A percentile compares a stretch with the other conserved stretches of the same genome.
Evolutionary conservation across 2,113 vertebrate genomes (phyloP).

Genomic region (cat (Felis catus)): DNA sequence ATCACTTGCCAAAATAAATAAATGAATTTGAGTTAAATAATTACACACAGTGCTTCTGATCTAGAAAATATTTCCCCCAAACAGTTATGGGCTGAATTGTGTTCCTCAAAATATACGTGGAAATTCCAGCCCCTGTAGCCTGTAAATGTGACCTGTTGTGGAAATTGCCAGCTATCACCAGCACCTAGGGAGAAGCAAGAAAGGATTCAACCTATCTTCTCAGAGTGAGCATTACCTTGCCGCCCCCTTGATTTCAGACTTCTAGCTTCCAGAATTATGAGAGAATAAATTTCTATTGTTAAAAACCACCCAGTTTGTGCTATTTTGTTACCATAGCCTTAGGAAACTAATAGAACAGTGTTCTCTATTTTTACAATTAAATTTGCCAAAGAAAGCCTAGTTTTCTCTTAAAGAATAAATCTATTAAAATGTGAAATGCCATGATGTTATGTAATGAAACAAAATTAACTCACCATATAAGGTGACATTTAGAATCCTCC

Average conservation of each 20-base stretch:
- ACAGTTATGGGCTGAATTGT: not conserved
- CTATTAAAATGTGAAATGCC: conserved; percentile 28
- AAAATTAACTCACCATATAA: conserved; percentile 9
- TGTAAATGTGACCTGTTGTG: not conserved
- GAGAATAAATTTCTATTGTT: not conserved
- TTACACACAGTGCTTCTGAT: not conserved
- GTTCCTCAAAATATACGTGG: not conserved
- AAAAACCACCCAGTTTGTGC: not conserved
- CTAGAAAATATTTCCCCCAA: not conserved
- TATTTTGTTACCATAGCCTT: not conserved
- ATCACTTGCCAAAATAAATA: not conserved
- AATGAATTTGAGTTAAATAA: not conserved
- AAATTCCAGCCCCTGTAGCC: not conserved
- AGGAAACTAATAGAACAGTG: not conserved
- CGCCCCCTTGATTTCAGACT: not conserved
- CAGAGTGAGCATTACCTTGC: too few species aligned
- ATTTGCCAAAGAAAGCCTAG: not conserved
- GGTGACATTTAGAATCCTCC: conserved; percentile 29
- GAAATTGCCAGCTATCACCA: not conserved
- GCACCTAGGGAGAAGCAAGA: not conserved
- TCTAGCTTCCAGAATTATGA: not conserved
- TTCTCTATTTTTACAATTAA: not conserved
- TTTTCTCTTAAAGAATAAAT: conserved; percentile 20
- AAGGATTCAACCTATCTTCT: not conserved
- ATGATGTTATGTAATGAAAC: conserved; percentile 14